Evolutionary conservation across 2,797 vertebrate species (phyloP).

Genomic region (Acridotheres tristis): DNA sequence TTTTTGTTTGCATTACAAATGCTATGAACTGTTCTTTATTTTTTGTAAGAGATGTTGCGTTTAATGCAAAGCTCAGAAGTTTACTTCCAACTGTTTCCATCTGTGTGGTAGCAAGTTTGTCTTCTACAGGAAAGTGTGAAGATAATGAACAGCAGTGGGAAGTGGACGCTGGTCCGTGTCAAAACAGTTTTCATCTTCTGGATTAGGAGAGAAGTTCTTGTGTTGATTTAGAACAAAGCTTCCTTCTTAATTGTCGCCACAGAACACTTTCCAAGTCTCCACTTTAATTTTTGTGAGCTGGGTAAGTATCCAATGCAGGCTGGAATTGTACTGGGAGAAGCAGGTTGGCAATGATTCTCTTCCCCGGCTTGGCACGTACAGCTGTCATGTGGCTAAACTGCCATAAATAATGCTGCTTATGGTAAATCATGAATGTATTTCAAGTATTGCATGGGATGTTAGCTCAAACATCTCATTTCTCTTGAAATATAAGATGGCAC

Average conservation of each 20-base stretch:
- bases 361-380: neutral
- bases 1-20: constrained; percentile 57
- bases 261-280: neutral
- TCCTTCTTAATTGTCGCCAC: neutral
- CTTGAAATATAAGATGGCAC: neutral
- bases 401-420: neutral
- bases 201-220: neutral
- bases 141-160: neutral
- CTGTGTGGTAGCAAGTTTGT: neutral
- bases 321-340: neutral
- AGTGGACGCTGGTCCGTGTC: neutral
- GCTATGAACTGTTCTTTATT: constrained; percentile 61
- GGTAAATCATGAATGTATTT: neutral
- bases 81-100: neutral
- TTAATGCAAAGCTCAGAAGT: neutral
- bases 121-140: neutral
- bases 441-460: neutral
- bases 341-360: neutral
- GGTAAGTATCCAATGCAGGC: neutral
- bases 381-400: neutral
- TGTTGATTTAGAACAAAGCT: neutral
- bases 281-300: neutral
- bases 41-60: neutral
- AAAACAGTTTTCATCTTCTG: neutral
- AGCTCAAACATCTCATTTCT: neutral